phyloP scores from a whole-genome alignment of 2,888 invertebrate species.

The Linyphia triangularis region DNA sequence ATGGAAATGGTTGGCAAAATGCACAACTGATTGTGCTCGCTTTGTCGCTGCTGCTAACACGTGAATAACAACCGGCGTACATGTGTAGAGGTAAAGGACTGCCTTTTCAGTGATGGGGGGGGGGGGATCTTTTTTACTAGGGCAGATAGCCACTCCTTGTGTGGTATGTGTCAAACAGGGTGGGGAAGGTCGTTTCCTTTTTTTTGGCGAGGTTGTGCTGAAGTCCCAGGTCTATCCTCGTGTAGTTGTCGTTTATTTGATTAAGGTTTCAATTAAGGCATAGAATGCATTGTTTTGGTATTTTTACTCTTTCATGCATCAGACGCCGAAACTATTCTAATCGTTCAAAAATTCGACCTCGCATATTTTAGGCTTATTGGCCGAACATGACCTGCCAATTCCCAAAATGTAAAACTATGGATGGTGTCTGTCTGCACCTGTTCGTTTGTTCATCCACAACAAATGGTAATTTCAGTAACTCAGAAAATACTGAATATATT shows the following conservation, averaged over 20 bases:
- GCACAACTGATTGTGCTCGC: constrained; percentile 70
- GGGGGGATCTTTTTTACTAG: constrained; percentile 57
- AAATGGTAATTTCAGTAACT: too few relatives aligned
- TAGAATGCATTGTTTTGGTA: too few relatives aligned
- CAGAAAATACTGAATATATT: too few relatives aligned
- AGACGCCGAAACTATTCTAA: too few relatives aligned
- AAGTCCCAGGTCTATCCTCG: background rate
- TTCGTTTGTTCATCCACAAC: too few relatives aligned
- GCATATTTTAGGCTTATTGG: too few relatives aligned
- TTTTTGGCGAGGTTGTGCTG: constrained; percentile 1
- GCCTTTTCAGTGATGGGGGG: constrained; percentile 47
- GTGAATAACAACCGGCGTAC: constrained; percentile 70
- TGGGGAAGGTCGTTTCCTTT: constrained; percentile 41
- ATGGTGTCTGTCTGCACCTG: too few relatives aligned
- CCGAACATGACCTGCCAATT: too few relatives aligned
- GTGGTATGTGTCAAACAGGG: constrained; percentile 32
- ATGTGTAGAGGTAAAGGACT: constrained; percentile 63
- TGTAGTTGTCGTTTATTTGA: constrained; percentile 7
- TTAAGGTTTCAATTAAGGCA: background rate
- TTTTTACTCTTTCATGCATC: too few relatives aligned
- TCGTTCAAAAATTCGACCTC: too few relatives aligned
- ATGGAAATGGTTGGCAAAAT: constrained; percentile 67
- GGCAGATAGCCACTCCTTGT: constrained; percentile 66
- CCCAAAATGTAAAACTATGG: too few relatives aligned
- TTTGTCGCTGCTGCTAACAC: constrained; percentile 69